Evolutionary conservation across 2,888 invertebrate genomes (phyloP), one percentile per base, ranked within the genome.

Genomic region (Tridacna gigas): DNA sequence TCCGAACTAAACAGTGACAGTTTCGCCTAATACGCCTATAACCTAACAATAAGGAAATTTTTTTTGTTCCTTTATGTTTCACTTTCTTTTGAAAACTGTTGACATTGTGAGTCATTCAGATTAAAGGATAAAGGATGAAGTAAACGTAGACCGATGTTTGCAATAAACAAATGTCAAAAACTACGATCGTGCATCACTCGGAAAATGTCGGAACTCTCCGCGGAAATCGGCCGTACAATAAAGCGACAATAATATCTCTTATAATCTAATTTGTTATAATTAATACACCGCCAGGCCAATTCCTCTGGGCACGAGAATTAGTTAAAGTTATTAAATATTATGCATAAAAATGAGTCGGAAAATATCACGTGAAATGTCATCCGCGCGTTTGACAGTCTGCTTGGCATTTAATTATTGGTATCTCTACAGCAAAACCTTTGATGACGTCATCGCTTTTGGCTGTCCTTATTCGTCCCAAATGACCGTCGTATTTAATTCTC

Each of bases 231-330:
- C 60, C 25, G 28, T 61, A 63, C 60, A 51, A 77, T 79, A 82
- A 86, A 86, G 74, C 78, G 79, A 37, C 77, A 75, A 77, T 80
- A 85, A 77, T 86, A 82, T 86, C 82, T 60, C 80, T 37, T 65
- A 82, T 86, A 86, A 86, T 86, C 85, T 82, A 86, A 86, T 80
- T 82, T 77, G 75, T 77, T 82, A 80, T 86, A 86, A 86, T 86
- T 86, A 82, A 82, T 86, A 71, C 48, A 71, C 51, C 71, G 51
- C 22, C 71, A 51, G 47, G 25, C 51, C 51, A 12, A 51, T 15
- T 80, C 84, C 81, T n/a, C 61, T n/a, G 82, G 79, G 79, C 67
- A n/a, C 28, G 48, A 82, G 73, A 84, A 84, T 84, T 84, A 84
- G 84, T 84, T 84, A 84, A 84, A 79, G 74, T 84, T 84, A 84